Conservation (phyloP, 2,797 vertebrate species). For the Pipistrellus pipistrellus region DNA sequence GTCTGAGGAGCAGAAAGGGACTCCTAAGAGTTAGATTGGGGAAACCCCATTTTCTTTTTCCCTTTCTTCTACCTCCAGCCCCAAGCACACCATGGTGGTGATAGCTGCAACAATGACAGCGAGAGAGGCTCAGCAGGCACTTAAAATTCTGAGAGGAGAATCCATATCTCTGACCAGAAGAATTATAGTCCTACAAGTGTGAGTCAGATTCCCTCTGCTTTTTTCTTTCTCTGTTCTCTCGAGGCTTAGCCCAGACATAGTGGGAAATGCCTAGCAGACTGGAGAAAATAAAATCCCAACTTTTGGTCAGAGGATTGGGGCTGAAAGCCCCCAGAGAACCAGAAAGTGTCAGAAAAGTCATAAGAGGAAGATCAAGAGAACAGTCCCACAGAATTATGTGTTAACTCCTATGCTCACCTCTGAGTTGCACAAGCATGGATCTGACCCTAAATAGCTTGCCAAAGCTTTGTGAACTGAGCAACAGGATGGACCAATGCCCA, state of each 20-base stretch:
- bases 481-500: not conserved
- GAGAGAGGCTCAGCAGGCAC: not conserved
- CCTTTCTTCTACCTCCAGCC: not conserved
- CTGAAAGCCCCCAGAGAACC: not conserved
- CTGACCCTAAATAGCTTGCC: not conserved
- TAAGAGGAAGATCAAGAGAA: not conserved
- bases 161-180: not conserved
- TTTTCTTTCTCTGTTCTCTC: not conserved
- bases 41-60: not conserved
- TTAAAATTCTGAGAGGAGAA: not conserved
- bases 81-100: not conserved
- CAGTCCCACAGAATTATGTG: not conserved
- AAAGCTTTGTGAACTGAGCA: slow-evolving; percentile 16
- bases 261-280: not conserved
- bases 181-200: not conserved
- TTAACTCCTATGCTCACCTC: not conserved
- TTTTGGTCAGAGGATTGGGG: not conserved
- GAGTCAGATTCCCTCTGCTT: not conserved
- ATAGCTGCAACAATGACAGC: not conserved
- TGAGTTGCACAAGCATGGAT: not conserved
- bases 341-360: not conserved
- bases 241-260: not conserved
- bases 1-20: not conserved
- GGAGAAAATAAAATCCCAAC: not conserved
- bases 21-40: not conserved